Evolutionary conservation across 2,888 invertebrate species (phyloP), one percentile per base, ranked within the genome.

Genomic region (Crocallis elinguaria): DNA sequence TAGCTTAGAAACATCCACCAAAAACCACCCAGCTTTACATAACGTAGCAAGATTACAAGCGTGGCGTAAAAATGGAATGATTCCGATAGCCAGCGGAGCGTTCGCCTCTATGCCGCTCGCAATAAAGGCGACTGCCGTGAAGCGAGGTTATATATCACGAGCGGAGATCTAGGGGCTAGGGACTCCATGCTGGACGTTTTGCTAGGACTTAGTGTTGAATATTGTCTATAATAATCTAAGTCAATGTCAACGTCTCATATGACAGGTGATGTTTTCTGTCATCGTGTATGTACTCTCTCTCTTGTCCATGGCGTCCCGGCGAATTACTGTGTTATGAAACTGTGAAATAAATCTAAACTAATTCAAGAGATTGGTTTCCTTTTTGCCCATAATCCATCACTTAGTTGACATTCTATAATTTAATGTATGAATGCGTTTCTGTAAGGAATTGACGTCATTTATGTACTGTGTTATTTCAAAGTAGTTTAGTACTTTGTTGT

Each of bases 91-190:
- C 13, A 12, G 9, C 3, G 25, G 0, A 6, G 13, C 19, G 4
- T 3, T 4, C 19, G 27, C 38, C 52, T 45, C 49, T 53, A 45
- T n/a, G 13, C 21, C n/a, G 9, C 27, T 29, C 2, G 41, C 13
- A 44, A 49, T 51, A 58, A 38, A 33, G 29, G 32, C 25, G 46
- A 44, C 19, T 48, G 13, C 27, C 39, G 46, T 30, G 17, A 27
- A 45, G 36, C 49, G 9, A 5, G 30, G 17, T n/a, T n/a, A 7
- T 49, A 11, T 45, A 49, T 52, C 41, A 52, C 23, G 49, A 39
- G 27, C 36, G 45, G 55, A 49, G 45, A 45, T 55, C 55, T 44
- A 39, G 32, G 36, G 17, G 36, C 39, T 46, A 42, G 45, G 42
- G 45, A 29, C 9, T 16, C 53, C 48, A 53, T 30, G 14, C 32